Conservation (phyloP, 1,140 invertebrate genomes). For the Cepaea nemoralis region DNA sequence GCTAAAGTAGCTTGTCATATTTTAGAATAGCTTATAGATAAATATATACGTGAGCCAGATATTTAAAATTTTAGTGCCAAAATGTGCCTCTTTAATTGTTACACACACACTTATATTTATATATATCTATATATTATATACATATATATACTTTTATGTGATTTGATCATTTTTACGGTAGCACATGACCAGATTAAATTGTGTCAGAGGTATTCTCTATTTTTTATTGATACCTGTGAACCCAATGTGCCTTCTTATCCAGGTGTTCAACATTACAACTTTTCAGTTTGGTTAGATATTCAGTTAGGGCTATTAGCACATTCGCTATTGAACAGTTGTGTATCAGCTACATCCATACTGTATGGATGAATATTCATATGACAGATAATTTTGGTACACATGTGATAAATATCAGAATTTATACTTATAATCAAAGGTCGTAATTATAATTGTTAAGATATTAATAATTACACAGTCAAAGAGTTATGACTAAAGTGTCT, state of each 20-base stretch:
- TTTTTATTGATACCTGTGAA: constrained; percentile 6
- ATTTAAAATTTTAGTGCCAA: constrained; percentile 1
- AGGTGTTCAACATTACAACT: background rate
- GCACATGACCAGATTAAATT: background rate
- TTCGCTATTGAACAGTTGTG: no score
- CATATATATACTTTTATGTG: background rate
- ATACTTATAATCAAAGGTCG: no score
- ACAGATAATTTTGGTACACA: no score
- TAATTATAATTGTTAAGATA: no score
- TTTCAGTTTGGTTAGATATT: background rate
- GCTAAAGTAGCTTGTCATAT: background rate
- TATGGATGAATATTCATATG: no score
- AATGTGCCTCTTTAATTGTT: constrained; percentile 7
- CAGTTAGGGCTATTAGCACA: no score
- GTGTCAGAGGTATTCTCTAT: background rate
- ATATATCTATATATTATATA: background rate
- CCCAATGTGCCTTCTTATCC: constrained; percentile 2
- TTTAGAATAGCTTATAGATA: background rate
- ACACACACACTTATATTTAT: background rate
- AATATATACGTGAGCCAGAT: background rate
- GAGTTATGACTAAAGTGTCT: no score
- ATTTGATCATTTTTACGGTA: background rate
- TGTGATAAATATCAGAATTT: no score
- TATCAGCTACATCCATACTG: no score
- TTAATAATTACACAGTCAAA: no score